Evolutionary conservation across 2,113 vertebrate species (phyloP), one percentile per base, ranked within the genome.

Genomic region (Globicephala melas): DNA sequence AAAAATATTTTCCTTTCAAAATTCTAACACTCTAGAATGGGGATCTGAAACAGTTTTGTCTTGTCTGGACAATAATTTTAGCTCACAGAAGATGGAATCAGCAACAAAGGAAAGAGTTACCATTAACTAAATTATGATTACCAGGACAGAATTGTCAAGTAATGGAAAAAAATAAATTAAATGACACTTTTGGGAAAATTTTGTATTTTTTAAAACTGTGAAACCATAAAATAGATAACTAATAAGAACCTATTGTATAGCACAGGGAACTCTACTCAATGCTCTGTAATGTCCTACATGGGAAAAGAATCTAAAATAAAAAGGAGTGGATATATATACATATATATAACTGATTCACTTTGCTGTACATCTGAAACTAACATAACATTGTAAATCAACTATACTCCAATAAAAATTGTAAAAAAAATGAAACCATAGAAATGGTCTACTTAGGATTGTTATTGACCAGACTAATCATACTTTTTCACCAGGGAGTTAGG

Each of bases 81-180:
- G 36, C 50, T 97, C n/a, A 62, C 1, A 87, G n/a, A 89, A 67
- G 28, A 65, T 47, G 73, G 33, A 89, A 44, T 5, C 74, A 76
- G 14, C 18, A 70, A 62, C 26, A 25, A 38, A 82, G 17, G 23
- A 77, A 96, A 94, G 1, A 91, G 4, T 65, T 55, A 73, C 3
- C 41, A 53, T 55, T 71, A 91, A 71, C 21, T 67, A 81, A 94
- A 77, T 81, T 65, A 63, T 60, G 26, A 67, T 3, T 65, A 85
- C 36, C 11, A 5, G 1, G 5, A 73, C 31, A 93, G 41, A 95
- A 47, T 13, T 97, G n/a, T 7, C 15, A 82, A 79, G 36, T 74
- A 62, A 62, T 82, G 8, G 12, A 65, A 79, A 91, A 81, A 77
- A 87, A 90, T 91, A 86, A 76, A 95, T 83, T 79, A 83, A 92